phyloP scores from a whole-genome alignment of 2,888 invertebrate species.

The Metallyticus violacea region DNA sequence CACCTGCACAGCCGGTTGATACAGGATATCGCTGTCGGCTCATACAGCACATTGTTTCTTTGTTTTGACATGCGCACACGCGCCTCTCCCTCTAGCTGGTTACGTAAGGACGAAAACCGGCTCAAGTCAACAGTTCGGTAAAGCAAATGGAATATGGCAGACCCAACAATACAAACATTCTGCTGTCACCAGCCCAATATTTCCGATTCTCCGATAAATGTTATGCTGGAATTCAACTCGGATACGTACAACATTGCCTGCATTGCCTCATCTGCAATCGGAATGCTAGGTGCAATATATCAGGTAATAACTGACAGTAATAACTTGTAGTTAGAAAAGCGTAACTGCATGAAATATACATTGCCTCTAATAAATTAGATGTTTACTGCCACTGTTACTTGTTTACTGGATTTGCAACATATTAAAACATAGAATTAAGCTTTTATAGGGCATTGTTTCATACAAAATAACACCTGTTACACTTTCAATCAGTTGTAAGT shows the following conservation, averaged over 20 bases:
- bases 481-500: too few species aligned
- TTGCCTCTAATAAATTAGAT: not conserved
- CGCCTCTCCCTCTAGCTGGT: not conserved
- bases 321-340: too few species aligned
- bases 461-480: too few species aligned
- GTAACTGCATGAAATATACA: too few species aligned
- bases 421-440: too few species aligned
- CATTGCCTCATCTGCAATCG: conserved; percentile 68
- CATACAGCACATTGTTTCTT: not conserved
- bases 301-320: conserved; percentile 67
- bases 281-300: conserved; percentile 72
- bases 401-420: too few species aligned
- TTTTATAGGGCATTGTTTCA: too few species aligned
- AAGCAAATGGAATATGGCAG: conserved; percentile 67
- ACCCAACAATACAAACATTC: conserved; percentile 81
- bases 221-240: conserved; percentile 72
- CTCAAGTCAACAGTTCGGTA: not conserved
- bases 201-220: conserved; percentile 60
- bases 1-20: not conserved
- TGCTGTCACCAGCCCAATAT: conserved; percentile 70
- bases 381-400: not conserved
- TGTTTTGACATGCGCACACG: not conserved
- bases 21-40: not conserved
- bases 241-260: conserved; percentile 72
- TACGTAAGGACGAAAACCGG: not conserved